Conservation (phyloP, 2,797 vertebrate genomes). For the Rhabdomys pumilio region DNA sequence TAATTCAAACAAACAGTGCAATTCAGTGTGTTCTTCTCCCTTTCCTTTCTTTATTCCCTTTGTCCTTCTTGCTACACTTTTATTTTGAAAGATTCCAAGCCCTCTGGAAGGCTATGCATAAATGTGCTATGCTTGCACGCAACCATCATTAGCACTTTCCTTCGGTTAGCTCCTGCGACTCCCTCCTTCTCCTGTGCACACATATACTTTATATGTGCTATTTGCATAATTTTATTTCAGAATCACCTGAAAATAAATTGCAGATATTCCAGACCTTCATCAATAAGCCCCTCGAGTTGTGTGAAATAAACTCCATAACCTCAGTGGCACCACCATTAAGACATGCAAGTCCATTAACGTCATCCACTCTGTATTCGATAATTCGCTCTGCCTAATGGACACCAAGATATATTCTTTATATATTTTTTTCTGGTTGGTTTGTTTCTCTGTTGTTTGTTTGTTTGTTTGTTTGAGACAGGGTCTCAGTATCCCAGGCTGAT, state of each 20-base stretch:
- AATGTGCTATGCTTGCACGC: neutral
- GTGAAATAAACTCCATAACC: neutral
- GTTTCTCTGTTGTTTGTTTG: neutral
- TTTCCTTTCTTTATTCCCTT: neutral
- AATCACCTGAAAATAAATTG: slow-evolving; percentile 53
- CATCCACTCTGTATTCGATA: neutral
- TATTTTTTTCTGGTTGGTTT: neutral
- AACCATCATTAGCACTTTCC: slow-evolving; percentile 11
- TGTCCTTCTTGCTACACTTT: neutral
- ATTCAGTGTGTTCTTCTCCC: neutral
- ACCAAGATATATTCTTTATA: neutral
- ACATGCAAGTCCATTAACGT: neutral
- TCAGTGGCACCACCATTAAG: neutral
- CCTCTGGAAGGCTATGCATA: neutral
- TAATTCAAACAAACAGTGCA: neutral
- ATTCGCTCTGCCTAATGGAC: slow-evolving; percentile 12
- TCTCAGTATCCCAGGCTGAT: neutral
- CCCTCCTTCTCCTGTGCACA: too few relatives aligned
- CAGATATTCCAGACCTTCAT: neutral
- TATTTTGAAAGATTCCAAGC: slow-evolving; percentile 37
- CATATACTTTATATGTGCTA: neutral
- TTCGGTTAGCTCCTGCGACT: neutral
- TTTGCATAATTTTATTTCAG: slow-evolving; percentile 21
- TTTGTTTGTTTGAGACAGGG: neutral
- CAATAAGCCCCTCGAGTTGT: slow-evolving; percentile 9